Evolutionary conservation across 2,113 vertebrate genomes (phyloP).

Genomic region (Engystomops pustulosus): DNA sequence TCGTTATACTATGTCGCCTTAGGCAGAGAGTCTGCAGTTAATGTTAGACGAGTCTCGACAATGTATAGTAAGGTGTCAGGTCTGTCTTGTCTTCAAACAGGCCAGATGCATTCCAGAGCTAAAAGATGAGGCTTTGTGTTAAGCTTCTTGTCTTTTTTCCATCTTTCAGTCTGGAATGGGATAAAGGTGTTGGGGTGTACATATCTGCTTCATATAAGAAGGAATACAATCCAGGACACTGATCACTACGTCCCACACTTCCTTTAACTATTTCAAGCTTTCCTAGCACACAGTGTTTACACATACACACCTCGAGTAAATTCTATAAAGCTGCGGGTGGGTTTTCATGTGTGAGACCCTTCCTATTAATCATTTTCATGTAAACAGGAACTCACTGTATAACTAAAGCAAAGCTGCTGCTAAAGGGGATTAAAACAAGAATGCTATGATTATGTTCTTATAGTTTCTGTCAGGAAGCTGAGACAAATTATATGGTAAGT

Average conservation of each 20-base stretch:
- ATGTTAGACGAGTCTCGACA: conserved; percentile 90
- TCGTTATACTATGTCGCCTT: conserved; percentile 54
- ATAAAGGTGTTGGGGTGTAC: conserved; percentile 81
- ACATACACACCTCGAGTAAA: conserved; percentile 71
- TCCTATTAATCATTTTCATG: conserved; percentile 79
- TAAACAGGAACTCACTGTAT: conserved; percentile 76
- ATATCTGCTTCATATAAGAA: conserved; percentile 89
- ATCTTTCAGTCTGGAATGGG: conserved; percentile 75
- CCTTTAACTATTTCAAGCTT: conserved; percentile 75
- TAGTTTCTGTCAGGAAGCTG: neutral
- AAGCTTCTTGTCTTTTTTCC: conserved; percentile 62
- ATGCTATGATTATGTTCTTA: conserved; percentile 1
- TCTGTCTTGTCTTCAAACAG: conserved; percentile 83
- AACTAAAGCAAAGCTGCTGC: conserved; percentile 77
- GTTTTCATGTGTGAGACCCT: conserved; percentile 69
- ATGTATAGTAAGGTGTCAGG: conserved; percentile 79
- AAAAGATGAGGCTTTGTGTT: conserved; percentile 79
- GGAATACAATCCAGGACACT: conserved; percentile 76
- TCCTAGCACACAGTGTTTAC: conserved; percentile 72
- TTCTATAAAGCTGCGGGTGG: conserved; percentile 79
- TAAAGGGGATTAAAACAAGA: conserved; percentile 81
- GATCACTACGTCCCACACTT: conserved; percentile 86
- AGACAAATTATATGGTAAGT: conserved; percentile 6
- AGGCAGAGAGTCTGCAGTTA: conserved; percentile 83
- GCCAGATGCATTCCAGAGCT: conserved; percentile 82